phyloP scores from a whole-genome alignment of 2,888 invertebrate genomes.

The Lydus trimaculatus region DNA sequence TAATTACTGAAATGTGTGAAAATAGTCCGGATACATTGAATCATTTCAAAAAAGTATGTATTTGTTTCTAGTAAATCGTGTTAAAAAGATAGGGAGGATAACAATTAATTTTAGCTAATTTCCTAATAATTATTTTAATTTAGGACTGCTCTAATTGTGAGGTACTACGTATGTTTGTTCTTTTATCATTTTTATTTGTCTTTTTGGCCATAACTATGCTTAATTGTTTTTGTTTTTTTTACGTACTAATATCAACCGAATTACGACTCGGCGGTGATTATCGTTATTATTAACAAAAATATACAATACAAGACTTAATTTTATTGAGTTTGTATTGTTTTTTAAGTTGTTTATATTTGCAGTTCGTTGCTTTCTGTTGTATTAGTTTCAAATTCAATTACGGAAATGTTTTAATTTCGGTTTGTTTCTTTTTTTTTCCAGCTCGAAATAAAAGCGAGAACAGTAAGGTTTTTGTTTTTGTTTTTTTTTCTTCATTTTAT shows the following conservation, averaged over 20 bases:
- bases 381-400: neutral
- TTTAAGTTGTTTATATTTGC: neutral
- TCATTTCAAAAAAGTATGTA: slow-evolving; percentile 96
- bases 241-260: neutral
- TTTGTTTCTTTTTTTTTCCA: slow-evolving; percentile 17
- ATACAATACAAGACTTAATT: no score
- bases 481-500: neutral
- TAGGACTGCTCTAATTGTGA: slow-evolving; percentile 65
- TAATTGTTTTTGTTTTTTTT: neutral
- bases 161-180: slow-evolving; percentile 53
- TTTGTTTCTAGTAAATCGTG: slow-evolving; percentile 1
- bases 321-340: neutral
- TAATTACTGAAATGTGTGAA: slow-evolving; percentile 99
- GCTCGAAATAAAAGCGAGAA: slow-evolving; percentile 23
- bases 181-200: neutral
- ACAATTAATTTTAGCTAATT: slow-evolving; percentile 2
- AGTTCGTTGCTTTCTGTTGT: neutral
- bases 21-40: slow-evolving; percentile 95
- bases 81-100: neutral
- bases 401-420: neutral
- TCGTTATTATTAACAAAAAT: neutral
- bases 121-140: slow-evolving; percentile 51
- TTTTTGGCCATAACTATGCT: neutral
- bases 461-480: slow-evolving; percentile 18
- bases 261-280: slow-evolving; percentile 5